Evolutionary conservation across 2,797 vertebrate genomes (phyloP), one percentile per base, ranked within the genome.

Genomic region (Salarias fasciatus): DNA sequence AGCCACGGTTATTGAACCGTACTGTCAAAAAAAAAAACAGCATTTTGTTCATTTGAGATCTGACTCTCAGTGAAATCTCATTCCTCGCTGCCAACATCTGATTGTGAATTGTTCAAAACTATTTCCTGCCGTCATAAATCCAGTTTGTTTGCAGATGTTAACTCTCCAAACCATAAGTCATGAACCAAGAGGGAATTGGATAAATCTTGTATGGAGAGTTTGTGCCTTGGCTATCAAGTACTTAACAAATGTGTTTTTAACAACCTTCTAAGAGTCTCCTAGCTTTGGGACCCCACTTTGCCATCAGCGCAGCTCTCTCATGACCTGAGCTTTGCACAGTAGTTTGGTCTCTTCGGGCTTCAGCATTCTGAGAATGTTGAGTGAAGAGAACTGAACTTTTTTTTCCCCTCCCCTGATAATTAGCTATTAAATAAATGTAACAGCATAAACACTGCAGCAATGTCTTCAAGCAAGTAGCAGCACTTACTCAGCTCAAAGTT

Each of bases 181-280:
- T 75, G 56, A 69, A 75, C 57, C 83, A 66, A 53, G 2, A 0
- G 73, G 80, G 83, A 75, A 63, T 83, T 74, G 11, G 47, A 65
- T 59, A 65, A 60, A 50, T 69, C 58, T 44, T 61, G 44, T 61
- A 45, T 13, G 42, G 75, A 61, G 62, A 81, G 38, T 78, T 80
- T 63, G 9, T 63, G 47, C 64, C 79, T 79, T 75, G 76, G 69
- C 76, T 43, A 45, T 42, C 53, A 59, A 45, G 29, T 31, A 31
- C 36, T 56, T 63, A 53, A 71, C 51, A 83, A 80, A 86, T 81
- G 68, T 73, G 58, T 80, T 85, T 86, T 80, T 78, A 81, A 79
- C 59, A 76, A 75, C 56, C 53, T 69, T 64, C 35, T 37, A 72
- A 80, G 50, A 61, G 55, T 45, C 37, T 69, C 48, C 62, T 73